Percentiles rank a stretch among this genome's conserved stretches.
These are phyloP conservation scores for Calameuta filiformis DNA, from an alignment of 2,888 invertebrate species.

Conservation along the genomic window DNA sequence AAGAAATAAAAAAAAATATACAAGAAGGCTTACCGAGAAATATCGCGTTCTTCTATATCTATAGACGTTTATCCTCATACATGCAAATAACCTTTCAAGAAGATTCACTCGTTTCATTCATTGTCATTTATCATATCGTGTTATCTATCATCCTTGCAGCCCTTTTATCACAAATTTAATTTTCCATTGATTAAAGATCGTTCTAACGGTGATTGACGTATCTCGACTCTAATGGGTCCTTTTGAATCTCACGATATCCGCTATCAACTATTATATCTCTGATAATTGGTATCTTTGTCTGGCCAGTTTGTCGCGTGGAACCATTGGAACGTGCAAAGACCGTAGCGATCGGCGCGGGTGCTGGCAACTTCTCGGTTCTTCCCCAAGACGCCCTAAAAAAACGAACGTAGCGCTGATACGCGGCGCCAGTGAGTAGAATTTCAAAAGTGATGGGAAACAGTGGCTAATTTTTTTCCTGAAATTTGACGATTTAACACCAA, in stretches of 20 bases:
- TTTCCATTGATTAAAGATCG: background rate
- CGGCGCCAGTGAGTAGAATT: slow-evolving; percentile 58
- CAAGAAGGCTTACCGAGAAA: background rate
- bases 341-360: slow-evolving; percentile 54
- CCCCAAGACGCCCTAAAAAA: slow-evolving; percentile 52
- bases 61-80: background rate
- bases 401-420: slow-evolving; percentile 50
- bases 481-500: background rate
- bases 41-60: background rate
- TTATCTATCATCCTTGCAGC: background rate
- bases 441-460: background rate
- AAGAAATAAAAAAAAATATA: background rate
- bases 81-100: background rate
- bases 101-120: background rate
- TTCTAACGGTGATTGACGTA: background rate
- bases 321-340: slow-evolving; percentile 54
- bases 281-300: slow-evolving; percentile 46
- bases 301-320: slow-evolving; percentile 59
- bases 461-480: background rate
- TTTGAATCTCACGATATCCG: background rate
- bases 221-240: background rate
- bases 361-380: slow-evolving; percentile 53
- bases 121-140: background rate
- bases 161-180: background rate
- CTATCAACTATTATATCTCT: slow-evolving; percentile 18